Evolutionary conservation across 2,113 vertebrate genomes (phyloP).

Genomic region (Oryctolagus cuniculus): DNA sequence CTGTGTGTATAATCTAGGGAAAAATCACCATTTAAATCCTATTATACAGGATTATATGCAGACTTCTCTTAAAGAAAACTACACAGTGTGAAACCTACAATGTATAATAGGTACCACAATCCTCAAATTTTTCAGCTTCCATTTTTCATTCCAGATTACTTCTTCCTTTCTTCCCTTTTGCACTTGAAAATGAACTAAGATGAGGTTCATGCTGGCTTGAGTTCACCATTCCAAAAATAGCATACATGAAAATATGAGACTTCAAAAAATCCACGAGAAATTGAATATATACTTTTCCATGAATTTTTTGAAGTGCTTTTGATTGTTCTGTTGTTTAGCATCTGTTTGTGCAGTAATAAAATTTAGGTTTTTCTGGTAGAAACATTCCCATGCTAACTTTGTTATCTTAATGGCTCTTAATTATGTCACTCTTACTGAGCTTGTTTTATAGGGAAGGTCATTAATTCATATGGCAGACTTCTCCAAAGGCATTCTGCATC

Average conservation of each 20-base stretch:
- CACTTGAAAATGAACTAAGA: background rate
- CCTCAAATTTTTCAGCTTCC: background rate
- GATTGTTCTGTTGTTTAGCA: background rate
- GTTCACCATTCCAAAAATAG: background rate
- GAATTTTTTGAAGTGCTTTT: too few species aligned
- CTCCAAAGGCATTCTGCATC: background rate
- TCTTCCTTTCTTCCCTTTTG: background rate
- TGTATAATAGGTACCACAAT: background rate
- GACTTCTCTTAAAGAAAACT: constrained; percentile 53
- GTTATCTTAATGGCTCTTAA: background rate
- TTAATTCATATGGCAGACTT: background rate
- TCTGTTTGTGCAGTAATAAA: constrained; percentile 27
- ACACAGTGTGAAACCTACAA: constrained; percentile 47
- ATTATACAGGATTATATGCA: background rate
- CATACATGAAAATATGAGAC: background rate
- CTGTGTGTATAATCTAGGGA: background rate
- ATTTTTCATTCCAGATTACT: constrained; percentile 19
- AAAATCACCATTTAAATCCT: background rate
- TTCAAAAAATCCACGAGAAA: too few species aligned
- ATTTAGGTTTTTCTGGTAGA: background rate
- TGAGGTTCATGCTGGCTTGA: background rate
- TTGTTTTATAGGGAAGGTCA: background rate
- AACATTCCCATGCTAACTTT: background rate
- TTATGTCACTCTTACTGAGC: background rate
- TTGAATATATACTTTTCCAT: too few species aligned